phyloP scores from a whole-genome alignment of 2,888 invertebrate genomes.

The Sphinx pinastri region DNA sequence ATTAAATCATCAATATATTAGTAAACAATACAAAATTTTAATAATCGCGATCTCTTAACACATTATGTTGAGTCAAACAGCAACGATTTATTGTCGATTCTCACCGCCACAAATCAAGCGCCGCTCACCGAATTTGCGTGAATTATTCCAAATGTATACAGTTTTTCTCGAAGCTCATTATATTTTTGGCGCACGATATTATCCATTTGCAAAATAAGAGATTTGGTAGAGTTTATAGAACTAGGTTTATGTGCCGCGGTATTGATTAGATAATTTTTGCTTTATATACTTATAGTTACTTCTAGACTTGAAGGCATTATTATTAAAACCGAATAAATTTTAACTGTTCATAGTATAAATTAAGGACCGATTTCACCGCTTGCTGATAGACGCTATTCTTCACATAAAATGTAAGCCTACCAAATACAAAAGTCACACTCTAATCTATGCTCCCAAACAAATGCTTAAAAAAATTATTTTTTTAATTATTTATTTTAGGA shows the following conservation, averaged over 20 bases:
- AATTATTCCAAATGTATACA: constrained; percentile 56
- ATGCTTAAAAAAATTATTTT: no score
- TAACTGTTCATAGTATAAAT: no score
- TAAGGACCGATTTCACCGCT: no score
- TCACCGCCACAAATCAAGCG: constrained; percentile 71
- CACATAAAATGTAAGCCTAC: no score
- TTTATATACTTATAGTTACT: no score
- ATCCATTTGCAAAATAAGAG: constrained; percentile 8
- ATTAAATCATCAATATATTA: no score
- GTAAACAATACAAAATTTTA: background rate
- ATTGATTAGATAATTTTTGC: background rate
- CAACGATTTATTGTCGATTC: constrained; percentile 71
- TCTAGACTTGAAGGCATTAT: no score
- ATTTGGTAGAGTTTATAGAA: background rate
- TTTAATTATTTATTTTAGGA: no score
- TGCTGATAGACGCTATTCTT: no score
- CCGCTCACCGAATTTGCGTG: constrained; percentile 68
- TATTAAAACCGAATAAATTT: no score
- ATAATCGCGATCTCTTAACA: constrained; percentile 33
- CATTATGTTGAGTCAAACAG: constrained; percentile 42
- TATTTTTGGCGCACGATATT: constrained; percentile 52
- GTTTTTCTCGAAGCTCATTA: constrained; percentile 52
- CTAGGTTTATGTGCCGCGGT: background rate
- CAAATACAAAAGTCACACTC: no score
- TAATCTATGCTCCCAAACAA: no score